phyloP scores from a whole-genome alignment of 2,888 invertebrate genomes.

The Plagodis pulveraria region DNA sequence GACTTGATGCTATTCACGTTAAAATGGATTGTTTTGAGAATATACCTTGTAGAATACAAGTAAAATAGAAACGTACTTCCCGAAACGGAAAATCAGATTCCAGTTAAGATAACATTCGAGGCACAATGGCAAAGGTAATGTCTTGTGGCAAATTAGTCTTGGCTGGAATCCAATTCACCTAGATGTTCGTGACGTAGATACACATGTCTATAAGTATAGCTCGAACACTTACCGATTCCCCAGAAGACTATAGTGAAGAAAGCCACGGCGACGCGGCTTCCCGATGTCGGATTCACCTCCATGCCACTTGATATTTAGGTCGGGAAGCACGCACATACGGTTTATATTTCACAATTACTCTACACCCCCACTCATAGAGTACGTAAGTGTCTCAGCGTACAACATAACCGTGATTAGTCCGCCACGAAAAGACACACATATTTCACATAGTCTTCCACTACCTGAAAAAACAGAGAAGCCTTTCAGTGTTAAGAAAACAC shows the following conservation, averaged over 20 bases:
- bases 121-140: slow-evolving; percentile 34
- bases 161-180: slow-evolving; percentile 34
- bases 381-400: slow-evolving; percentile 30
- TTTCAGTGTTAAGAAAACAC: slow-evolving; percentile 15
- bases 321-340: slow-evolving; percentile 46
- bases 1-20: slow-evolving; percentile 5
- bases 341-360: slow-evolving; percentile 23
- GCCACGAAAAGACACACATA: slow-evolving; percentile 64
- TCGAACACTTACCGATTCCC: slow-evolving; percentile 73
- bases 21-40: slow-evolving; percentile 12
- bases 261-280: slow-evolving; percentile 77
- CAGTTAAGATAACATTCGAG: slow-evolving; percentile 31
- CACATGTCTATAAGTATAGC: slow-evolving; percentile 9
- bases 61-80: slow-evolving; percentile 18
- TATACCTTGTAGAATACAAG: slow-evolving; percentile 6
- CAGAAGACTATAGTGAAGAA: slow-evolving; percentile 77
- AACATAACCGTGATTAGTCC: slow-evolving; percentile 55
- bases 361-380: slow-evolving; percentile 28
- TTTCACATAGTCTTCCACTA: slow-evolving; percentile 47
- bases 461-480: slow-evolving; percentile 50
- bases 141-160: slow-evolving; percentile 34
- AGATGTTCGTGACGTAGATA: slow-evolving; percentile 16
- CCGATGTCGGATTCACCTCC: slow-evolving; percentile 69
- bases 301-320: slow-evolving; percentile 63
- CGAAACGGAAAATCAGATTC: slow-evolving; percentile 30